Conservation (phyloP, 2,888 invertebrate genomes). For the Eupithecia subumbrata region DNA sequence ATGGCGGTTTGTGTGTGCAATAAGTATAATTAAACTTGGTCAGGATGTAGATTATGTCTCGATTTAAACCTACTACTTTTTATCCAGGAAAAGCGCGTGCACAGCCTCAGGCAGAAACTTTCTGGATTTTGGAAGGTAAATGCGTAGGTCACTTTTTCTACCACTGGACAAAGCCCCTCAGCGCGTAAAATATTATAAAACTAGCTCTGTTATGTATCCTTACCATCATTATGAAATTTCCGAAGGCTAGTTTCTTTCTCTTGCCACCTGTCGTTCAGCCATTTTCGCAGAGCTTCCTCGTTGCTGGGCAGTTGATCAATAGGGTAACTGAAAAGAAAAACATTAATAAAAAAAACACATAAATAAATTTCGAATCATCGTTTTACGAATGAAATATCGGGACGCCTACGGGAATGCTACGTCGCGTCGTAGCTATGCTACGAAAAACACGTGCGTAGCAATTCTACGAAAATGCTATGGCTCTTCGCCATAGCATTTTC, state of each 20-base stretch:
- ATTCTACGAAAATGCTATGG: too few relatives aligned
- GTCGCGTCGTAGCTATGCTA: neutral
- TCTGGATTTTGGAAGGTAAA: too few relatives aligned
- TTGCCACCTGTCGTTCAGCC: conserved; percentile 87
- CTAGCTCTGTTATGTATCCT: neutral
- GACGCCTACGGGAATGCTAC: neutral
- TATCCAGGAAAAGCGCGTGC: too few relatives aligned
- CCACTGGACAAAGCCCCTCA: too few relatives aligned
- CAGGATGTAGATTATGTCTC: too few relatives aligned
- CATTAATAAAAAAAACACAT: neutral
- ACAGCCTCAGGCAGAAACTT: too few relatives aligned
- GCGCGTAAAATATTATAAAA: neutral
- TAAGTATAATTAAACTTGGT: too few relatives aligned
- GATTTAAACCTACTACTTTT: too few relatives aligned
- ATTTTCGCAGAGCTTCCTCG: conserved; percentile 83
- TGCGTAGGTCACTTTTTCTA: too few relatives aligned
- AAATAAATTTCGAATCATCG: too few relatives aligned
- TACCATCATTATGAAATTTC: conserved; percentile 84
- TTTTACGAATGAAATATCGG: neutral
- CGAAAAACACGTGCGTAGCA: too few relatives aligned
- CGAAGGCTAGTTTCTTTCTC: conserved; percentile 86
- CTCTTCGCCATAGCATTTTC: neutral
- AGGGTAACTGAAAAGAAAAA: conserved; percentile 81
- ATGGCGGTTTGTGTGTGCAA: too few relatives aligned
- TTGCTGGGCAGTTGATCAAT: conserved; percentile 83